Evolutionary conservation across 53 echinoderm and acorn worm species (phyloP), one percentile per base, ranked within the genome.

Genomic region (Echinometra lucunter): DNA sequence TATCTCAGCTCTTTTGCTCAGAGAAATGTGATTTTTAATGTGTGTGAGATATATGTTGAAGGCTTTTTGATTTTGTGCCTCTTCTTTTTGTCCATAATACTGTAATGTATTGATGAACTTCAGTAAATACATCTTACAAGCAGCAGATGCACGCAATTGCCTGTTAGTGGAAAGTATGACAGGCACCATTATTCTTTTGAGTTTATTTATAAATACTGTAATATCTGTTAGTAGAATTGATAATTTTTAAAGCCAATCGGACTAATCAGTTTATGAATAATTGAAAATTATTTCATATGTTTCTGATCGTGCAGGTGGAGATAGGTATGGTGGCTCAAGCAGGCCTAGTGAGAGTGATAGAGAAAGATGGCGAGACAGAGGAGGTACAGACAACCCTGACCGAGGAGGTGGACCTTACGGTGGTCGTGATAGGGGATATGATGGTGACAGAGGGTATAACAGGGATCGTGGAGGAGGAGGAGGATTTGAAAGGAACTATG

Each of bases 331-430:
- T 40, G 74, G 91, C 32, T 81, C 78, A 6, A 72, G 75, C 57
- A 83, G n/a, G 37, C 75, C 88, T 49, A 94, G 95, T 37, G 95
- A 96, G 47, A 93, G 95, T n/a, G 89, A 96, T n/a, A 75, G 93
- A 93, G 95, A 96, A 75, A 95, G 88, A 40, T 94, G 96, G 94
- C 66, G 95, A 32, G 93, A 95, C 30, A 67, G 96, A 69, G 80
- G 47, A 19, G 90, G 90, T 8, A 28, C 93, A 21, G 95, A 95
- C 63, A 49, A 55, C 4, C 12, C 67, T 2, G 66, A 66, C 32
- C 45, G 89, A 42, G 80, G 94, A 37, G 94, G 89, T 28, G 85
- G 85, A 85, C 11, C 40, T 12, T 63, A 74, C 40, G 90, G 88
- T 42, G 92, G 94, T 6, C 53, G 53, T 53, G 94, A 85, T n/a